Base-by-base conservation (phyloP, 2,888 invertebrate genomes). In the Anaspis maculata region DNA sequence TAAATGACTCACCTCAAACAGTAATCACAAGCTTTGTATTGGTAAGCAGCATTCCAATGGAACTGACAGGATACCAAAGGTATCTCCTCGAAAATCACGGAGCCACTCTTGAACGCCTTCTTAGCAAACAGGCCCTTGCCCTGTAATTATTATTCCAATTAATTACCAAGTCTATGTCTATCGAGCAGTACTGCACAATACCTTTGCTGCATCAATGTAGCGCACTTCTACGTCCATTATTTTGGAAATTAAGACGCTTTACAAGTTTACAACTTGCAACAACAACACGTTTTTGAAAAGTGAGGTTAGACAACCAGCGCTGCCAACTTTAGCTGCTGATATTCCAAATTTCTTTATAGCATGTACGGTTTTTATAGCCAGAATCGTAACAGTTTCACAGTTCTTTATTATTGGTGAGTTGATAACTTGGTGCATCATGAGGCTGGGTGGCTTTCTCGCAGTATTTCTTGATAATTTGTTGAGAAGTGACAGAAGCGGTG, bases 21-120 rank as follows among this genome's bases (percentile, higher is more conserved):
- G 64, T 84, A 79, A 59, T 92, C 87, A 64, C 95, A 96, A 0
- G 92, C 88, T 43, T 76, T 67, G 64, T 95, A 96, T 48, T 79
- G 76, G 61, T 88, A 95, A 0, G 82, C 74, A 21, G 77, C 73
- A 67, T 95, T 96, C 95, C 95, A 96, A 4, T 87, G 77, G 65
- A 91, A 95, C 64, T 96, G 95, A 52, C 85, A 83, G 12, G 86
- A 85, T 14, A 92, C 83, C 32, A 96, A 63, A 0, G 96, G 94
- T 41, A 78, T 77, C 61, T 96, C 96, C 62, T 85, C 83, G 48
- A 96, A 79, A 42, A 96, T 84, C 6, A 80, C 67, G 51, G 87
- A 86, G 1, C 82, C 89, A 45, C 71, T 66, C 27, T 76, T 72
- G 52, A 80, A 83, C 13, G 68, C 59, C 49, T 73, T 77, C 2